These are phyloP conservation scores for Brenthis hecate DNA, from an alignment of 2,888 invertebrate genomes.

Conservation along the genomic window DNA sequence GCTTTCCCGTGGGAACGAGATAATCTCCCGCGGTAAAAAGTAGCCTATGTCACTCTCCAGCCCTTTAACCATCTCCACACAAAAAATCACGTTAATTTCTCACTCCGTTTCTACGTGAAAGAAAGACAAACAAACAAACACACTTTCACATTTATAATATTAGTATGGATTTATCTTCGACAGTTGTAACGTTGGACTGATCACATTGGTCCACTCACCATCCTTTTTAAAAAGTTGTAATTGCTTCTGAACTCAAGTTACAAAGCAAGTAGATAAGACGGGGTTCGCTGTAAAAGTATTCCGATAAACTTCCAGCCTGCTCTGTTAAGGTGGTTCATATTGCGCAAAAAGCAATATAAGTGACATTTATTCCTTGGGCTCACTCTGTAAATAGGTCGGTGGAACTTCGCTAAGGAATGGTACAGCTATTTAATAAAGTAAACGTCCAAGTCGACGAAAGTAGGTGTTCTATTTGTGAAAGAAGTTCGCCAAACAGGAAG, in stretches of 20 bases:
- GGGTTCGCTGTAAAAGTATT: conserved; percentile 18
- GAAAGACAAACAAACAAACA: too few species aligned
- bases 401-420: conserved; percentile 49
- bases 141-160: too few species aligned
- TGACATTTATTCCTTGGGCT: conserved; percentile 44
- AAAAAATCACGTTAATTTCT: too few species aligned
- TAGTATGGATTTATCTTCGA: not conserved
- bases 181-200: not conserved
- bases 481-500: conserved; percentile 40
- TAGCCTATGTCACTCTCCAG: too few species aligned
- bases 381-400: conserved; percentile 51
- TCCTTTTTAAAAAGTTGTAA: conserved; percentile 26
- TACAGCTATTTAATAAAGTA: conserved; percentile 59
- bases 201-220: conserved; percentile 1
- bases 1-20: too few species aligned
- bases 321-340: conserved; percentile 29
- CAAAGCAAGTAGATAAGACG: conserved; percentile 25
- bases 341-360: conserved; percentile 42
- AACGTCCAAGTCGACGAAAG: conserved; percentile 47
- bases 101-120: too few species aligned
- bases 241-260: conserved; percentile 26
- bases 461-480: conserved; percentile 50
- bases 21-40: too few species aligned
- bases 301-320: conserved; percentile 32
- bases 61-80: too few species aligned